Percentiles rank a stretch among this genome's conserved stretches.
These are phyloP conservation scores for Hucho hucho DNA, from an alignment of 2,113 vertebrate species.

Conservation along the genomic window DNA sequence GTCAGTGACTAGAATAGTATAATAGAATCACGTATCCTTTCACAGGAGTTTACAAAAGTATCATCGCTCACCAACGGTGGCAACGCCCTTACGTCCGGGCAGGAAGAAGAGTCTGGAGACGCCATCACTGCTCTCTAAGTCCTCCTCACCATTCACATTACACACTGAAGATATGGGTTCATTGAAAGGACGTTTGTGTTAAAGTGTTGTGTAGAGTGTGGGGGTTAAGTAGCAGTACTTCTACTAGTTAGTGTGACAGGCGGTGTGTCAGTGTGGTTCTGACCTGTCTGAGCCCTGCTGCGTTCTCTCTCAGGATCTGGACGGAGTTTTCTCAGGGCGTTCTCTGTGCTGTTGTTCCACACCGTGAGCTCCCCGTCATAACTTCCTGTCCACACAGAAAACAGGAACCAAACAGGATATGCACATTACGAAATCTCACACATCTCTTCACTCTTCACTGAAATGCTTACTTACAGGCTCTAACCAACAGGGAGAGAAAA, in stretches of 20 bases:
- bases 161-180: slow-evolving; percentile 7
- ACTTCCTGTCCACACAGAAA: slow-evolving; percentile 61
- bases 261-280: slow-evolving; percentile 20
- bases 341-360: slow-evolving; percentile 77
- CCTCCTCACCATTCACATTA: slow-evolving; percentile 42
- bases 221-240: background rate
- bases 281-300: slow-evolving; percentile 50
- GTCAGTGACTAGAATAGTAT: background rate
- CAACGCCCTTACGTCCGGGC: slow-evolving; percentile 43
- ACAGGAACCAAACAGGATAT: slow-evolving; percentile 7
- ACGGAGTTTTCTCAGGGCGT: slow-evolving; percentile 43
- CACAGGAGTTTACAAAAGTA: too few relatives aligned
- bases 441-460: too few relatives aligned
- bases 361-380: slow-evolving; percentile 67
- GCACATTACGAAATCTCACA: background rate
- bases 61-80: too few relatives aligned
- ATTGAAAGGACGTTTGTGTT: background rate
- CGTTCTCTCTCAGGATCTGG: too few relatives aligned
- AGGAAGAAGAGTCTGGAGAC: slow-evolving; percentile 47
- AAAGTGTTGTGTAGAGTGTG: background rate
- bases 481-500: too few relatives aligned
- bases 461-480: too few relatives aligned
- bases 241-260: background rate
- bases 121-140: slow-evolving; percentile 47
- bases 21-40: background rate